Evolutionary conservation across 2,113 vertebrate genomes (phyloP).

Genomic region (Desmodus rotundus): DNA sequence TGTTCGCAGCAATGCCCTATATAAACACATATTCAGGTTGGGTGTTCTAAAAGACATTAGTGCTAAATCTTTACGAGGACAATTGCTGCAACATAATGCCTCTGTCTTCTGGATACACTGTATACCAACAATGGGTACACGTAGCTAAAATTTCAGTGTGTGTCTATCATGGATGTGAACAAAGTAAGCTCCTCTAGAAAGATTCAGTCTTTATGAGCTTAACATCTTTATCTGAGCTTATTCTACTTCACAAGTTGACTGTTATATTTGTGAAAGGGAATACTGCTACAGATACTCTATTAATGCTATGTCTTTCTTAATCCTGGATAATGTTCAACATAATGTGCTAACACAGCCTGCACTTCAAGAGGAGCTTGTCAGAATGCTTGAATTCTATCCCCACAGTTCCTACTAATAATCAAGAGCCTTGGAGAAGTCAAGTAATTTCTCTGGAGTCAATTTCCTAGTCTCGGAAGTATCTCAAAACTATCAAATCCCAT

Average conservation of each 20-base stretch:
- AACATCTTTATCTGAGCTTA: background rate
- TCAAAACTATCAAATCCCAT: background rate
- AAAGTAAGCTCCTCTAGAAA: background rate
- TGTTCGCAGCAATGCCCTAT: constrained; percentile 33
- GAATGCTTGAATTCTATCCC: background rate
- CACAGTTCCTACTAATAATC: background rate
- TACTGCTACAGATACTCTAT: background rate
- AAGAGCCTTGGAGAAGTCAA: background rate
- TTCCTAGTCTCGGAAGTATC: background rate
- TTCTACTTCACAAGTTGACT: background rate
- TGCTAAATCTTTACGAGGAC: constrained; percentile 33
- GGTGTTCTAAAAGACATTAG: background rate
- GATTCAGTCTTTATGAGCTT: background rate
- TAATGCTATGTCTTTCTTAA: background rate
- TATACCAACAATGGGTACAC: constrained; percentile 14
- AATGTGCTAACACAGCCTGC: background rate
- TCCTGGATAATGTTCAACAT: background rate
- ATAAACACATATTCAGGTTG: constrained; percentile 12
- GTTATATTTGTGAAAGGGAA: background rate
- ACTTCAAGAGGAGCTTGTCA: background rate
- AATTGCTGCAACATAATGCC: constrained; percentile 26
- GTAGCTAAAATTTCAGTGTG: constrained; percentile 10
- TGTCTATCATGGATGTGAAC: background rate
- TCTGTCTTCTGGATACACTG: constrained; percentile 28
- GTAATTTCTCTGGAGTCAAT: background rate